Base-by-base conservation (phyloP, 2,113 vertebrate genomes). In the Clarias gariepinus region DNA sequence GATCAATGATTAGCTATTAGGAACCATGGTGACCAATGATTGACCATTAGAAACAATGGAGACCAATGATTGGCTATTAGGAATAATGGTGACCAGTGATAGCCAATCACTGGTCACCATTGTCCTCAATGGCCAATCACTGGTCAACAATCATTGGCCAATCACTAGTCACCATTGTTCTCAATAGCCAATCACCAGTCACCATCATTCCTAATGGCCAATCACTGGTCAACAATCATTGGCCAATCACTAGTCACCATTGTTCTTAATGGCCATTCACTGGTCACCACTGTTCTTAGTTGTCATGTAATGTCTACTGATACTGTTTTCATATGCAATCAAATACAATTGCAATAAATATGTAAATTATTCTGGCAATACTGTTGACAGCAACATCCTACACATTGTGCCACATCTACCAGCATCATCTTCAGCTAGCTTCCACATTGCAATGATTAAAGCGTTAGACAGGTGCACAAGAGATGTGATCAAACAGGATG, bases 381-480 rank as follows among this genome's bases (percentile, higher is more conserved):
- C 6, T 19, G 15, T 30, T 21, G 21, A 60, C 19, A 80, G 30
- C 3, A 58, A 21, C 55, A 33, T 30, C 53, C 77, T 28, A 58
- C 77, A 55, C 28, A 33, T 58, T 58, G 16, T 58, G 19, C 4
- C 53, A 60, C 33, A 30, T 58, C 28, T 60, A 80, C 30, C 21
- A 60, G 10, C 0, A 58, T 80, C 28, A 60, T 21, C 30, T 36
- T 80, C 57, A 80, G 78, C 30, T 80, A 80, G 10, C 15, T 33
- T 80, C 23, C 23, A 80, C 55, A 80, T 60, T 36, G 10, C 18
- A 60, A n/a, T 60, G 19, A 80, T 55, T 79, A 79, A 60, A 60
- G 78, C 19, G 58, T 77, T 77, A 28, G 25, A 7, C 52, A 28
- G n/a, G 16, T 2, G 19, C 52, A 55, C n/a, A 89, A 89, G 52